Evolutionary conservation across 1,140 invertebrate genomes (phyloP), one percentile per base, ranked within the genome.

Genomic region (Cherax quadricarinatus): DNA sequence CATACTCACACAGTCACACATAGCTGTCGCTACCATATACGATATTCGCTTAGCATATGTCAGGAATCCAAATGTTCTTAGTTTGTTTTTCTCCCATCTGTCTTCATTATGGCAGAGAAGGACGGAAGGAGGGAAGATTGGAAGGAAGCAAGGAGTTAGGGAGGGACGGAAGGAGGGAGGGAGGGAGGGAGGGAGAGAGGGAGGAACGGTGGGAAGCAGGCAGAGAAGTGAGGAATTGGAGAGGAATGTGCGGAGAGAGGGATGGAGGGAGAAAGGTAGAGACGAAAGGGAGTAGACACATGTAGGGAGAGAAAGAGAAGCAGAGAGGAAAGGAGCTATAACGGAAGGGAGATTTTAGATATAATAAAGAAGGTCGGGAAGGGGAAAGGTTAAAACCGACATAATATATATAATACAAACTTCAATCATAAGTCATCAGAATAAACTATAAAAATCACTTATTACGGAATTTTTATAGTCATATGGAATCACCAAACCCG

Each of bases 1-100:
- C 12, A 18, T 5, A 66, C 18, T 1, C 18, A 66, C 18, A 66
- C 18, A 66, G 4, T 57, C 14, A 18, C 62, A 7, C 62, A 14
- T 16, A 10, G 53, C 53, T 21, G 14, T 70, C 18, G 14, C 53
- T 30, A 21, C 57, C 82, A 84, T 62, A 84, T 14, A 84, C 6
- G 53, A 84, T n/a, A 84, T 16, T 62, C 82, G 62, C 82, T 84
- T 84, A 62, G 57, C 82, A 84, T 84, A 84, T 12, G 66, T 84
- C 82, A 84, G 82, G n/a, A 62, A 62, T 7, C 53, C 51, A 30
- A 21, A 4, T 62, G 57, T 24, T 62, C 4, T 62, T 41, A 9
- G n/a, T 49, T 14, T n/a, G n/a, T 62, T n/a, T 12, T 14, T 51
- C 6, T 4, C 53, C 82, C 24, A 48, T 84, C 53, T 24, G 53